Base-by-base conservation (phyloP, 2,797 vertebrate species). In the Antrozous pallidus region DNA sequence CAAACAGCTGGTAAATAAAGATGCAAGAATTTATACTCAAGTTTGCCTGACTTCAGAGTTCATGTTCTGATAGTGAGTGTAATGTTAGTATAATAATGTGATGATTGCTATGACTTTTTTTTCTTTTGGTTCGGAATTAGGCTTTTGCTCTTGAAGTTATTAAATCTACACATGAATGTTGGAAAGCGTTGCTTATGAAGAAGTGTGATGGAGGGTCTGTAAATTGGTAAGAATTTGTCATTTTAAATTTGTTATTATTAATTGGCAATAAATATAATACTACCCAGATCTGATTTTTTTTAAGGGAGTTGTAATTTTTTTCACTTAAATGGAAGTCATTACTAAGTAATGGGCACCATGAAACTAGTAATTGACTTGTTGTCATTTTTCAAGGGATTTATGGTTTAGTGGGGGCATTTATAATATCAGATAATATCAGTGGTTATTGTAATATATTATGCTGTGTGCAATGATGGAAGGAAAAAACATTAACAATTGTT, bases 61-160 rank as follows among this genome's bases (percentile, higher is more conserved):
- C 40, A 0, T 28, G 47, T 22, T 45, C 40, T 61, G 42, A 18
- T 31, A 14, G 9, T n/a, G 10, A 54, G n/a, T 49, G 40, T 81
- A 56, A 7, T 70, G 61, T 77, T 51, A 67, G 1, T n/a, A 6
- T 89, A 87, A 33, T 20, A n/a, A 51, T 81, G 80, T 95, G 63
- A 96, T 90, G 63, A 96, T 90, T 95, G 36, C 47, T 94, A 38
- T 96, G 75, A 95, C 18, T 96, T 36, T 22, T 24, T 33, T 77
- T 70, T 45, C 70, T 94, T 88, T 80, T 97, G 91, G 14, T 93
- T 97, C 85, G 38, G 90, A 91, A 96, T 42, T 91, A 99, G 99
- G 99, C 99, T 94, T 99, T 99, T 98, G 99, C 99, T 70, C 79
- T 99, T 93, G 98, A 99, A 95, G 97, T 99, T 75, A 99, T 99